Evolutionary conservation across 1,140 invertebrate genomes (phyloP).

Genomic region (Sarcophaga bullata): DNA sequence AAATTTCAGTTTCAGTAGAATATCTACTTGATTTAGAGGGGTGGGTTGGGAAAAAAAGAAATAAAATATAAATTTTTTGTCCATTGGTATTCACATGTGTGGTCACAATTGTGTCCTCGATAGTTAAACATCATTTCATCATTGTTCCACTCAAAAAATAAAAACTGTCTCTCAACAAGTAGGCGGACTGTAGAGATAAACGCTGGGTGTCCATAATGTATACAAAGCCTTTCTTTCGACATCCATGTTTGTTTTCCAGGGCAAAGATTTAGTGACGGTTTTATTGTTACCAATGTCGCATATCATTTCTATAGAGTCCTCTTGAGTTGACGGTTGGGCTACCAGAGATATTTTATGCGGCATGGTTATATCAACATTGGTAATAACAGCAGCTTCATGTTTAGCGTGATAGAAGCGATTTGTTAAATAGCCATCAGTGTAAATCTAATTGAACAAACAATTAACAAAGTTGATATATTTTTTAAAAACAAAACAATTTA

Average conservation of each 20-base stretch:
- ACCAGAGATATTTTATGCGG: conserved; percentile 56
- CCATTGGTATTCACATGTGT: neutral
- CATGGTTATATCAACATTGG: conserved; percentile 54
- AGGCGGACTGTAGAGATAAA: conserved; percentile 54
- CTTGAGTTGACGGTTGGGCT: conserved; percentile 51
- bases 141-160: neutral
- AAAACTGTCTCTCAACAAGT: neutral
- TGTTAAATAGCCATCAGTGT: conserved; percentile 59
- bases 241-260: conserved; percentile 18
- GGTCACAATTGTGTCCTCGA: neutral
- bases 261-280: conserved; percentile 8
- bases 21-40: neutral
- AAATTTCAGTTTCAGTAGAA: neutral
- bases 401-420: conserved; percentile 56
- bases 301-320: conserved; percentile 19
- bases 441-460: conserved; percentile 49
- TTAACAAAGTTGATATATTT: neutral
- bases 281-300: conserved; percentile 10
- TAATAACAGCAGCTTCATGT: conserved; percentile 58
- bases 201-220: conserved; percentile 52
- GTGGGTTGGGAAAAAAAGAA: neutral
- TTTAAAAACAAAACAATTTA: conserved; percentile 38
- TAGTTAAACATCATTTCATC: neutral
- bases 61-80: conserved; percentile 17
- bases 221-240: neutral